A percentile compares a stretch with the other conserved stretches of the same genome.
These are phyloP conservation scores for Anniella stebbinsi DNA, from an alignment of 2,797 vertebrate species.

Conservation along the genomic window DNA sequence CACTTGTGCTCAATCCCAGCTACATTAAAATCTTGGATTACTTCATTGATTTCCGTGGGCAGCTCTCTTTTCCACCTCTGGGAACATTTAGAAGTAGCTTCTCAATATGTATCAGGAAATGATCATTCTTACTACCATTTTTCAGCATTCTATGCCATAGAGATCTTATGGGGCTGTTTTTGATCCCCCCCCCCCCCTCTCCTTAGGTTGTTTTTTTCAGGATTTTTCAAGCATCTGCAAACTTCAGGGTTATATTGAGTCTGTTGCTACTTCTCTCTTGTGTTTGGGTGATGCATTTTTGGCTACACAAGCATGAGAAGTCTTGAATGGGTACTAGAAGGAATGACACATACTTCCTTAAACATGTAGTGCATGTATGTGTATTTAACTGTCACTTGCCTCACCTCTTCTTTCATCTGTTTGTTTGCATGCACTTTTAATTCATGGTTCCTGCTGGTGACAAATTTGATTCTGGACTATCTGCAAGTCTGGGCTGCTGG, in stretches of 20 bases:
- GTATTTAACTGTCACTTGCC: no score
- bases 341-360: not conserved
- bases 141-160: not conserved
- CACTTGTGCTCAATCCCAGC: not conserved
- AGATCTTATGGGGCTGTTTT: not conserved
- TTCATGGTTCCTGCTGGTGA: not conserved
- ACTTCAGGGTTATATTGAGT: not conserved
- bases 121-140: not conserved
- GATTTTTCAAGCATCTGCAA: not conserved
- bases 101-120: no score
- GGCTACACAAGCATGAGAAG: no score
- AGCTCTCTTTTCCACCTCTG: not conserved
- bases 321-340: no score
- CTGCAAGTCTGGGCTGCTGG: not conserved
- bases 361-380: no score
- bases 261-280: not conserved
- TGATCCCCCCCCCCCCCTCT: not conserved
- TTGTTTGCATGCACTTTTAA: not conserved
- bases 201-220: not conserved
- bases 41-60: not conserved
- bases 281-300: not conserved
- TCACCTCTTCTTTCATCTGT: not conserved
- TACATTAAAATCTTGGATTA: not conserved
- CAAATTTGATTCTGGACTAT: not conserved
- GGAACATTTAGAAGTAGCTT: not conserved